These are phyloP conservation scores for Serilophus lunatus DNA, from an alignment of 2,113 vertebrate genomes.

Conservation along the genomic window DNA sequence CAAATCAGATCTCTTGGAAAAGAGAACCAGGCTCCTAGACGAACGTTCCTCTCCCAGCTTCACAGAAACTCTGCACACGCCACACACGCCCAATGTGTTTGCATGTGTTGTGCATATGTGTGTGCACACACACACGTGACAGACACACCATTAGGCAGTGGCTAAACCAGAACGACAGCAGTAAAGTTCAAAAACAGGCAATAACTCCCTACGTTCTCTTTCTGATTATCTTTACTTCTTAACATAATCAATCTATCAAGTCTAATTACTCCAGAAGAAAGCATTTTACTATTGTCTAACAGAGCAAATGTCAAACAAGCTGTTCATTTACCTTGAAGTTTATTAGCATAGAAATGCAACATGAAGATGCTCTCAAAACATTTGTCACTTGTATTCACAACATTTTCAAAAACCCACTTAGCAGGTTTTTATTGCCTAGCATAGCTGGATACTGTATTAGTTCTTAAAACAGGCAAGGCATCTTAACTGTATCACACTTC, in stretches of 20 bases:
- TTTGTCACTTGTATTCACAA: constrained; percentile 31
- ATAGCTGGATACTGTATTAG: neutral
- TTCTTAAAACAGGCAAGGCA: neutral
- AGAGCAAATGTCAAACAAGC: constrained; percentile 51
- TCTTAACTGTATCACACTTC: neutral
- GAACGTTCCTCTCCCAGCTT: neutral
- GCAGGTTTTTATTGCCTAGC: constrained; percentile 1
- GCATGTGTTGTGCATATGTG: neutral
- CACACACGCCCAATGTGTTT: rapidly evolving
- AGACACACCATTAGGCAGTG: neutral
- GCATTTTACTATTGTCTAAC: constrained; percentile 55
- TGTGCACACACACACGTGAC: rapidly evolving
- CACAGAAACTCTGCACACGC: neutral
- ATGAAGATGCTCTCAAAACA: constrained; percentile 51
- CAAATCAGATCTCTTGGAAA: constrained; percentile 31
- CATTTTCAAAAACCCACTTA: constrained; percentile 24
- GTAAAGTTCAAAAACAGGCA: neutral
- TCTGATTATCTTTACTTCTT: constrained; percentile 22
- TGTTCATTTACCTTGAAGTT: constrained; percentile 59
- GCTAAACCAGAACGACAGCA: neutral
- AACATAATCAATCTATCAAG: constrained; percentile 38
- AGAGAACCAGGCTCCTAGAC: neutral
- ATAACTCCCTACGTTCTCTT: constrained; percentile 2
- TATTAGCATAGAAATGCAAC: constrained; percentile 57
- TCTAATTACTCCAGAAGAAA: constrained; percentile 58